These are phyloP conservation scores for Cyrtorhinus lividipennis DNA, from an alignment of 1,140 invertebrate genomes.

Conservation along the genomic window DNA sequence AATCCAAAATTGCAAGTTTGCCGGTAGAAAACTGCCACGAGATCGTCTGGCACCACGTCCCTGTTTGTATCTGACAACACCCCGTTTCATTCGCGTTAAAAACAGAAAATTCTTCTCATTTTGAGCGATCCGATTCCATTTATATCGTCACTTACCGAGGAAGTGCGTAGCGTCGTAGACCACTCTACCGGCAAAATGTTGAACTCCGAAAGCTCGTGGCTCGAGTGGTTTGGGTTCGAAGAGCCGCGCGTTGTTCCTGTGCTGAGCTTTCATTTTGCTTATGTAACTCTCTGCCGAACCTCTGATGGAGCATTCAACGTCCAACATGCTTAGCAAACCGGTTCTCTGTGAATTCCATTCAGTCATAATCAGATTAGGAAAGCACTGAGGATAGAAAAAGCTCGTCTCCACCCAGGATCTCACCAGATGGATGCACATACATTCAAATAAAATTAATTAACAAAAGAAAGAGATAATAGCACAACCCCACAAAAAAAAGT, in stretches of 20 bases:
- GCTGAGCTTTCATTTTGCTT: constrained; percentile 69
- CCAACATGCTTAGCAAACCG: constrained; percentile 77
- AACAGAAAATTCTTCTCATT: no score
- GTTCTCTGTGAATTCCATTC: constrained; percentile 48
- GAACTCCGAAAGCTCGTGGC: constrained; percentile 71
- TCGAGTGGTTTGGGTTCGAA: constrained; percentile 60
- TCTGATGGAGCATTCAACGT: constrained; percentile 79
- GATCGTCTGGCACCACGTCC: constrained; percentile 79
- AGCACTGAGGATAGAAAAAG: neutral
- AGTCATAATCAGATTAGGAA: neutral
- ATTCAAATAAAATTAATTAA: no score
- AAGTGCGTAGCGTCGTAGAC: constrained; percentile 81
- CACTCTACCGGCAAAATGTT: constrained; percentile 80
- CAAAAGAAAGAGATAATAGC: no score
- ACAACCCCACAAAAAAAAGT: no score
- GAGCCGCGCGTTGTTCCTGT: constrained; percentile 57
- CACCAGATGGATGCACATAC: no score
- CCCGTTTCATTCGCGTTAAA: no score
- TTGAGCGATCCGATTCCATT: no score
- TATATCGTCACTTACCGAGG: constrained; percentile 44
- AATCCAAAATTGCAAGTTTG: constrained; percentile 89
- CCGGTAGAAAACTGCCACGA: constrained; percentile 85
- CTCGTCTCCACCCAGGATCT: neutral
- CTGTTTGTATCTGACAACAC: constrained; percentile 77
- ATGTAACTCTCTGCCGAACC: constrained; percentile 79